These are phyloP conservation scores for Spisula solida DNA, from an alignment of 2,888 invertebrate species.

Conservation along the genomic window DNA sequence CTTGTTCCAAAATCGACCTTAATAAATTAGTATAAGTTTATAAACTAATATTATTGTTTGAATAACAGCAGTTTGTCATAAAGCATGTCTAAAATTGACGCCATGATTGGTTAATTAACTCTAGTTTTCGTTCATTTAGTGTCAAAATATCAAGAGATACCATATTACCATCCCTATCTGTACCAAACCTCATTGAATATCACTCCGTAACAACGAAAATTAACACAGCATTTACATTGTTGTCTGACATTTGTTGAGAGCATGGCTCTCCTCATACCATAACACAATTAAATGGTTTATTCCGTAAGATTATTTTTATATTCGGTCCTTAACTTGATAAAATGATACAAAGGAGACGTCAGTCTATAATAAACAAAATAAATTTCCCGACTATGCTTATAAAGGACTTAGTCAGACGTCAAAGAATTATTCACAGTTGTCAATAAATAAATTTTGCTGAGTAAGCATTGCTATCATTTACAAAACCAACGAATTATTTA, in stretches of 20 bases:
- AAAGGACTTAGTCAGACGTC: no score
- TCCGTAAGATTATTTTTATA: neutral
- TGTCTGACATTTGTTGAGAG: neutral
- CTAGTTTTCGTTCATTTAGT: constrained; percentile 1
- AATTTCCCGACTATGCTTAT: neutral
- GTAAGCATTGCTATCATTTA: no score
- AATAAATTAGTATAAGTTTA: no score
- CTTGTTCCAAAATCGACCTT: no score
- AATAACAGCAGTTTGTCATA: neutral
- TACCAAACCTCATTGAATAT: constrained; percentile 31
- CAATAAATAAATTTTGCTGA: no score
- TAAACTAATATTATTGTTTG: no score
- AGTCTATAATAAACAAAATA: neutral
- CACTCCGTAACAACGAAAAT: constrained; percentile 7
- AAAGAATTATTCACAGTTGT: no score
- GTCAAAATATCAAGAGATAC: neutral
- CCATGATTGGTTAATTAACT: neutral
- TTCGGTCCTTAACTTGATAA: neutral
- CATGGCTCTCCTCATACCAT: neutral
- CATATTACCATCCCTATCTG: constrained; percentile 18
- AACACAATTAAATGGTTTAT: constrained; percentile 10
- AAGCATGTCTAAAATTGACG: neutral
- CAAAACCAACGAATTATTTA: no score
- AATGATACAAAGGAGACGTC: neutral
- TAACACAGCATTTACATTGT: neutral